Percentiles rank a stretch among this genome's conserved stretches.
Conservation (phyloP, 23 tunicate species). For the Aplidium turbinatum region DNA sequence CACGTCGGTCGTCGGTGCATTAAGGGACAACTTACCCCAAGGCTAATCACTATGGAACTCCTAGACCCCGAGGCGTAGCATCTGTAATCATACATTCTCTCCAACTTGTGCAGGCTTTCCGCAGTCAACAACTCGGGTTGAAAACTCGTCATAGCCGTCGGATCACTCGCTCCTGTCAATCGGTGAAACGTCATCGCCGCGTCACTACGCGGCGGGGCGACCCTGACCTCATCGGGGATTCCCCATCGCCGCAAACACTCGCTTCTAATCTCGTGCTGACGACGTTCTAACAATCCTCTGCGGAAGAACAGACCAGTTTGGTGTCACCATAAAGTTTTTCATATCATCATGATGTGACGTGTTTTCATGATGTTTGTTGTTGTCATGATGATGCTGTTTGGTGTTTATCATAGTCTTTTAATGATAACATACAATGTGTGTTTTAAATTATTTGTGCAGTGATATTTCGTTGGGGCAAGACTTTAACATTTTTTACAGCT, state of each 20-base stretch:
- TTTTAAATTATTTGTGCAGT: no score
- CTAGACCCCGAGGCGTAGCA: slow-evolving; percentile 51
- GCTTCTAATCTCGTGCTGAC: slow-evolving; percentile 36
- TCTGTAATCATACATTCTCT: slow-evolving; percentile 52
- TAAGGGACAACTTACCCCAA: slow-evolving; percentile 59
- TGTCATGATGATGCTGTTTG: no score
- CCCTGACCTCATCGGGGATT: slow-evolving; percentile 78
- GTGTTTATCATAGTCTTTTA: no score
- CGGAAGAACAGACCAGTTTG: no score
- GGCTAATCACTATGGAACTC: slow-evolving; percentile 53
- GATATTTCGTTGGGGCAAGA: no score
- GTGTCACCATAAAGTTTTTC: no score
- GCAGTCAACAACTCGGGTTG: slow-evolving; percentile 13
- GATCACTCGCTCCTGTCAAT: slow-evolving; percentile 42
- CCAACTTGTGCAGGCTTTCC: slow-evolving; percentile 37
- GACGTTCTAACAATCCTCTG: slow-evolving; percentile 24
- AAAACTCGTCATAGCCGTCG: slow-evolving; percentile 7
- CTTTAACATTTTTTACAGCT: no score
- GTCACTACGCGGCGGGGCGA: slow-evolving; percentile 62
- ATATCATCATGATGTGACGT: no score
- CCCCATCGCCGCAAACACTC: slow-evolving; percentile 71
- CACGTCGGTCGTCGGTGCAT: no score
- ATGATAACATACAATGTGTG: no score
- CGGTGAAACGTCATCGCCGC: slow-evolving; percentile 35
- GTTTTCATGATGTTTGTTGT: no score